These are phyloP conservation scores for Speoplatyrhinus poulsoni DNA, from an alignment of 2,113 vertebrate genomes.

Conservation along the genomic window DNA sequence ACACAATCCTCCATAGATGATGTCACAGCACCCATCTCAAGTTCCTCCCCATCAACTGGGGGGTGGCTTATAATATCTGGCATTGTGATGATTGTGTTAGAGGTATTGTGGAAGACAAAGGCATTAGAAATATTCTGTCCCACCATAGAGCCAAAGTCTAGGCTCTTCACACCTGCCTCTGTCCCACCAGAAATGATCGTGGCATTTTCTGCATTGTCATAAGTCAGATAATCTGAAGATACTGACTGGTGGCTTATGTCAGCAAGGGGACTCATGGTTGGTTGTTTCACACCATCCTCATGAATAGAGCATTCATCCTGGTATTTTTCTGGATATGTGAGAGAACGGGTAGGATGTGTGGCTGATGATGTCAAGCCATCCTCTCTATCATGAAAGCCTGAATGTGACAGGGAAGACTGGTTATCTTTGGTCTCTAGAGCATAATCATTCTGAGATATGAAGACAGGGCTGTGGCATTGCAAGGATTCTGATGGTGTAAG, in stretches of 20 bases:
- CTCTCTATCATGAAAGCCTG: slow-evolving; percentile 12
- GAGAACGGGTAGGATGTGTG: slow-evolving; percentile 17
- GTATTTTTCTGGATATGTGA: slow-evolving; percentile 33
- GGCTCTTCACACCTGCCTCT: slow-evolving; percentile 14
- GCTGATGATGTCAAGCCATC: slow-evolving; percentile 49
- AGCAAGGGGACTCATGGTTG: neutral
- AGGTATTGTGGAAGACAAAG: slow-evolving; percentile 51
- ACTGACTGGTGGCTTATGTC: slow-evolving; percentile 40
- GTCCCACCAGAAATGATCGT: slow-evolving; percentile 12
- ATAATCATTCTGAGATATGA: neutral
- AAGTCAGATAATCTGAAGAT: slow-evolving; percentile 63
- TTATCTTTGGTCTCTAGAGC: slow-evolving; percentile 9
- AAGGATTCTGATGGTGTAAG: slow-evolving; percentile 4
- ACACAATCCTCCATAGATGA: slow-evolving; percentile 14
- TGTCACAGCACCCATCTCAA: slow-evolving; percentile 53
- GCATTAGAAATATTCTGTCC: neutral
- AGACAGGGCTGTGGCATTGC: slow-evolving; percentile 1
- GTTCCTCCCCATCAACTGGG: slow-evolving; percentile 65
- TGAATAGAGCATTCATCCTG: slow-evolving; percentile 25
- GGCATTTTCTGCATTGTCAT: slow-evolving; percentile 45
- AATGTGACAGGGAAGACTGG: neutral
- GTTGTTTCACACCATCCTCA: slow-evolving; percentile 23
- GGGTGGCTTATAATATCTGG: slow-evolving; percentile 69
- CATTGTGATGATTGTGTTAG: slow-evolving; percentile 42
- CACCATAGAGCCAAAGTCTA: neutral